A percentile compares a stretch with the other conserved stretches of the same genome.
phyloP scores from a whole-genome alignment of 2,888 invertebrate genomes.

The Andrena dorsata region DNA sequence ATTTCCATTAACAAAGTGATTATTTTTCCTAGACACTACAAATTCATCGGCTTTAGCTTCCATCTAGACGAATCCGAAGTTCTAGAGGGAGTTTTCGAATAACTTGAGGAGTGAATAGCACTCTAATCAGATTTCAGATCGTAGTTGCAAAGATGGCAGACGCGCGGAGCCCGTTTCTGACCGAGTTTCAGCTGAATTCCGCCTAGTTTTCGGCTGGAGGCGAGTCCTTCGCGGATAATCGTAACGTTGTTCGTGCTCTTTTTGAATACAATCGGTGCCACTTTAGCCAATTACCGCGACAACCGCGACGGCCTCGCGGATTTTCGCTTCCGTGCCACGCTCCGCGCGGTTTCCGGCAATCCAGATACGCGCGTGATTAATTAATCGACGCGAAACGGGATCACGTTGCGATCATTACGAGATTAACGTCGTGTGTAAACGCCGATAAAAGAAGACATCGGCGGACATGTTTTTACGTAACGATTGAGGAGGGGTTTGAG shows the following conservation, averaged over 20 bases:
- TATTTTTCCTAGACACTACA: too few species aligned
- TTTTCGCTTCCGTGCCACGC: constrained; percentile 37
- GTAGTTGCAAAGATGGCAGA: background rate
- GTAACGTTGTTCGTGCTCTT: background rate
- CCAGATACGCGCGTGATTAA: constrained; percentile 3
- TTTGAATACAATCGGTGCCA: constrained; percentile 41
- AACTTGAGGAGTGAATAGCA: background rate
- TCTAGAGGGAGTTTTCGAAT: too few species aligned
- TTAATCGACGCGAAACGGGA: background rate
- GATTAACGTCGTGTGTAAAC: background rate
- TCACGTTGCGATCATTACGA: background rate
- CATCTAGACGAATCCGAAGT: too few species aligned
- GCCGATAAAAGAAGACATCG: background rate
- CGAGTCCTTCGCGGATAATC: constrained; percentile 10
- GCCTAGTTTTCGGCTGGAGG: background rate
- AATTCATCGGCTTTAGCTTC: too few species aligned
- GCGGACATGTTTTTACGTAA: background rate
- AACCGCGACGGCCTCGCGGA: constrained; percentile 36
- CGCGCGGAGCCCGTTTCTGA: background rate
- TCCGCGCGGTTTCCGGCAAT: constrained; percentile 26
- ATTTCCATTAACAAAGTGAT: too few species aligned
- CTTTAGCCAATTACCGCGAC: constrained; percentile 50
- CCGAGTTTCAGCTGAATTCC: background rate
- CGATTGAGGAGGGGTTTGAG: background rate
- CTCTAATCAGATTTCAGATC: background rate